A percentile compares a stretch with the other conserved stretches of the same genome.
Evolutionary conservation across 2,113 vertebrate genomes (phyloP).

Genomic region (human): DNA sequence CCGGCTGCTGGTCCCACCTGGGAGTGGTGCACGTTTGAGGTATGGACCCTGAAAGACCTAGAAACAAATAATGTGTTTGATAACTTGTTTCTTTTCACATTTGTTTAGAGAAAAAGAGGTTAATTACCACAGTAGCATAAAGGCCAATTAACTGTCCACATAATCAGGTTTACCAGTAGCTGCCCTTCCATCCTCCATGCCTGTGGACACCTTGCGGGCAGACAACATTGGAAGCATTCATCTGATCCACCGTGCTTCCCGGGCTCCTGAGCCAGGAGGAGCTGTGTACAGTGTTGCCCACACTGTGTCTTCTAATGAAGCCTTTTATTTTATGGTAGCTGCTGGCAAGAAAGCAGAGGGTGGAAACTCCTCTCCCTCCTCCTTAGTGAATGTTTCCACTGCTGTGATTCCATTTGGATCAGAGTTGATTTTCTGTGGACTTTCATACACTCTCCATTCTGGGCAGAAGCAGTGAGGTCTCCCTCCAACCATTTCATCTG

Average conservation of each 20-base stretch:
- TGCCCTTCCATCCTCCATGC: accelerated
- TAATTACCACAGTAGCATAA: background rate
- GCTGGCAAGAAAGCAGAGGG: background rate
- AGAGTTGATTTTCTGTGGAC: background rate
- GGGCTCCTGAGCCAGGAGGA: background rate
- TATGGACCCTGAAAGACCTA: background rate
- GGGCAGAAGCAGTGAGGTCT: background rate
- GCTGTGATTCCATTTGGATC: background rate
- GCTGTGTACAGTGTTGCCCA: accelerated
- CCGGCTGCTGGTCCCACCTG: accelerated
- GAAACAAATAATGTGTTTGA: no score
- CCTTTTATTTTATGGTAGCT: accelerated
- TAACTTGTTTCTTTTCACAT: background rate
- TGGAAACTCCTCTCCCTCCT: accelerated
- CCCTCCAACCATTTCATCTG: background rate
- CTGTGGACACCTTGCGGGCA: accelerated
- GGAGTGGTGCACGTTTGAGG: background rate
- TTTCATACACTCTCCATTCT: accelerated
- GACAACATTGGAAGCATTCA: accelerated
- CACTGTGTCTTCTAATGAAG: background rate
- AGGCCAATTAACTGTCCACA: background rate
- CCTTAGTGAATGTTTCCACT: background rate
- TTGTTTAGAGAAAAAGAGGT: background rate
- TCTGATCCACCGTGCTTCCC: accelerated
- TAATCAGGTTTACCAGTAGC: background rate